Percentiles rank a stretch among this genome's conserved stretches.
Conservation (phyloP, 2,797 vertebrate genomes). For the Clarias fuscus region DNA sequence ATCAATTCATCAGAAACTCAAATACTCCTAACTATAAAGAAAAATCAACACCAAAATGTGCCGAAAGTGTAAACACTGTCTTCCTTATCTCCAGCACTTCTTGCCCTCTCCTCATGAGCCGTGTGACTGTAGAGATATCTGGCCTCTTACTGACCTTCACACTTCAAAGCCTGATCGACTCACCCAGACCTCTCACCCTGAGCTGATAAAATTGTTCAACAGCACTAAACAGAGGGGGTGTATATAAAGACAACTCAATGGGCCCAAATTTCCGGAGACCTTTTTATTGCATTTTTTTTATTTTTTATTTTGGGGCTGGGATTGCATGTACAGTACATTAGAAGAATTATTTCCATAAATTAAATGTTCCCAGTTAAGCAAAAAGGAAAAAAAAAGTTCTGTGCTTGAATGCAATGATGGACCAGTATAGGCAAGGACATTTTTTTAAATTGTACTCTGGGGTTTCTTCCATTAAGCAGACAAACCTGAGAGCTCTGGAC, state of each 20-base stretch:
- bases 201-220: constrained; percentile 75
- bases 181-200: constrained; percentile 70
- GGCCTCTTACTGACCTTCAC: constrained; percentile 73
- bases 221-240: constrained; percentile 67
- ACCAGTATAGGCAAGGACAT: background rate
- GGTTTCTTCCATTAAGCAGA: background rate
- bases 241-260: background rate
- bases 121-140: constrained; percentile 42
- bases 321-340: background rate
- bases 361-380: background rate
- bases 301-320: background rate
- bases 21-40: no score
- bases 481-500: background rate
- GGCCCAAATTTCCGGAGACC: background rate
- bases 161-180: constrained; percentile 76
- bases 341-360: background rate
- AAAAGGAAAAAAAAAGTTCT: no score
- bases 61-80: background rate
- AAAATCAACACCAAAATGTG: background rate
- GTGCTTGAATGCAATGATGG: background rate
- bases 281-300: background rate
- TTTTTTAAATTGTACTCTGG: background rate
- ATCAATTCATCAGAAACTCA: no score
- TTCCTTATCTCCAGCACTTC: background rate
- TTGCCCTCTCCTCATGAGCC: background rate